Conservation (phyloP, 2,888 invertebrate genomes). For the Brachycybe producta region DNA sequence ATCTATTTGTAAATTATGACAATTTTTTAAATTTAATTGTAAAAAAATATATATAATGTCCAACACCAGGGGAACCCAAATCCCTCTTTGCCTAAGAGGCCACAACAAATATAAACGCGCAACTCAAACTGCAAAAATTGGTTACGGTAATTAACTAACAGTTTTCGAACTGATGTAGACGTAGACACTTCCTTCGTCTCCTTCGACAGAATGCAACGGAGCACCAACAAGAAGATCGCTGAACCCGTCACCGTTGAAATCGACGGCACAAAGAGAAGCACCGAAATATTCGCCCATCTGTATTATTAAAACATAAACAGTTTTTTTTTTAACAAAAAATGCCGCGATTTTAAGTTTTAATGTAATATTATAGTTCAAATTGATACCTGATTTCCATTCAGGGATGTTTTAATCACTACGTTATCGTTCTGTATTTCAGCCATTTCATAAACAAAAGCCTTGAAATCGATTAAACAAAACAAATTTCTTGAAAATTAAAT, state of each 20-base stretch:
- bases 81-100: too few relatives aligned
- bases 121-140: neutral
- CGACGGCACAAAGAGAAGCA: slow-evolving; percentile 45
- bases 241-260: slow-evolving; percentile 47
- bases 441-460: neutral
- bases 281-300: slow-evolving; percentile 54
- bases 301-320: neutral
- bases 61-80: too few relatives aligned
- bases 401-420: neutral
- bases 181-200: slow-evolving; percentile 50
- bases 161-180: slow-evolving; percentile 41
- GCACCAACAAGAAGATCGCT: slow-evolving; percentile 53
- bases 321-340: neutral
- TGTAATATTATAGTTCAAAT: neutral
- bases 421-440: neutral
- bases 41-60: too few relatives aligned
- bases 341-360: too few relatives aligned
- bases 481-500: too few relatives aligned
- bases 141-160: slow-evolving; percentile 33
- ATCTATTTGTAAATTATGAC: too few relatives aligned
- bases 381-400: slow-evolving; percentile 1
- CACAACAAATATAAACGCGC: neutral
- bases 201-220: slow-evolving; percentile 36
- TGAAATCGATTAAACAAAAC: too few relatives aligned
- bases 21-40: too few relatives aligned